Evolutionary conservation across 2,888 invertebrate species (phyloP).

Genomic region (Tanypteryx hageni): DNA sequence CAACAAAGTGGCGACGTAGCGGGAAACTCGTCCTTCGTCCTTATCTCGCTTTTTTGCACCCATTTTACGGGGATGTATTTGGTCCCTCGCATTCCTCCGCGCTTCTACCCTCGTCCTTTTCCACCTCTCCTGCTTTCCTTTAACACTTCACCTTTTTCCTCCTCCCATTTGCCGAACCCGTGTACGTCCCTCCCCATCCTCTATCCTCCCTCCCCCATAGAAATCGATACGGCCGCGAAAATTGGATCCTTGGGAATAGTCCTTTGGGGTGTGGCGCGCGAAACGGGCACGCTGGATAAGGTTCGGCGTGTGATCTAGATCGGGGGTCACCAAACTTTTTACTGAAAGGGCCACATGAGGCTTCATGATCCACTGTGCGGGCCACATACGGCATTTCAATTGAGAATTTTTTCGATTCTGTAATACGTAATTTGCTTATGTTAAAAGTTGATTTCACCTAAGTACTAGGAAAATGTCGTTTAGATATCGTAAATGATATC

Average conservation of each 20-base stretch:
- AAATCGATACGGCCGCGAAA: slow-evolving; percentile 15
- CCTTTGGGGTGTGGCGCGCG: background rate
- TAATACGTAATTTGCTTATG: too few relatives aligned
- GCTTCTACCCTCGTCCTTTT: background rate
- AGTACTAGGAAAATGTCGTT: too few relatives aligned
- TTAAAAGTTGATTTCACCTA: too few relatives aligned
- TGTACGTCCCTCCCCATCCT: background rate
- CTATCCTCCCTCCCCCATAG: background rate
- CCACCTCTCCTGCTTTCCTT: background rate
- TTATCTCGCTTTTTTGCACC: background rate
- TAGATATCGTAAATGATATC: too few relatives aligned
- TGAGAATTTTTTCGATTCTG: too few relatives aligned
- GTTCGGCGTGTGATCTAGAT: too few relatives aligned
- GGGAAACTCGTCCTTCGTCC: background rate
- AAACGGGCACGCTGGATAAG: background rate
- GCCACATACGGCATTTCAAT: too few relatives aligned
- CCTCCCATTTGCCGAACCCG: too few relatives aligned
- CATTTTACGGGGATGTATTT: background rate
- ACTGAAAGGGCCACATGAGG: too few relatives aligned
- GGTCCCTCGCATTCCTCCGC: background rate
- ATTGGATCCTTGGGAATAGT: slow-evolving; percentile 1
- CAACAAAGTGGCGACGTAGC: background rate
- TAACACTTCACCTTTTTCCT: too few relatives aligned
- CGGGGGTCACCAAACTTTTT: too few relatives aligned
- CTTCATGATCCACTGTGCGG: too few relatives aligned